Conservation (phyloP, 2,113 vertebrate species). For the Lophius piscatorius region DNA sequence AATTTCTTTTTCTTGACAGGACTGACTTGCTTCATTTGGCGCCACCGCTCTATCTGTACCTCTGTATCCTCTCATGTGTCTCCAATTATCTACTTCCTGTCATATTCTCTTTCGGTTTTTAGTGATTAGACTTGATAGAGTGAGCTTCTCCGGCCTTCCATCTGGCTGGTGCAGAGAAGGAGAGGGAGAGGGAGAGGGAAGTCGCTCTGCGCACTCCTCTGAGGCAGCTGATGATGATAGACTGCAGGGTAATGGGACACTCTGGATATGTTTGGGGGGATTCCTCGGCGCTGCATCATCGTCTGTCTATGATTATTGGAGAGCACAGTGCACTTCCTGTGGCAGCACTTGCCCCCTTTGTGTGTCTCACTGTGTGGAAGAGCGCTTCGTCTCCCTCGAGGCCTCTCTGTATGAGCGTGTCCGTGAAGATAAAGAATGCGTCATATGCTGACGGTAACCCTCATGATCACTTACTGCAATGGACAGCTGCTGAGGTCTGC, state of each 20-base stretch:
- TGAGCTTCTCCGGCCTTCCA: constrained; percentile 10
- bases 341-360: not conserved
- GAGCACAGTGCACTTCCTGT: constrained; percentile 26
- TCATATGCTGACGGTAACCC: constrained; percentile 38
- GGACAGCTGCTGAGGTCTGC: constrained; percentile 57
- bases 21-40: not conserved
- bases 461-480: constrained; percentile 19
- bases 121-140: constrained; percentile 20
- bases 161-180: constrained; percentile 5
- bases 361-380: not conserved
- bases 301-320: constrained; percentile 8
- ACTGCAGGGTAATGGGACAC: constrained; percentile 50
- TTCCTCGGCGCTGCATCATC: constrained; percentile 48
- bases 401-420: constrained; percentile 20
- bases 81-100: not conserved
- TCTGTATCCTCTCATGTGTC: not conserved
- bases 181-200: not conserved
- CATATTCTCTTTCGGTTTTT: not conserved
- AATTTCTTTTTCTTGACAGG: not conserved
- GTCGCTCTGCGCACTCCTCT: constrained; percentile 7
- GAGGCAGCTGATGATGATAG: constrained; percentile 48
- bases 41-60: not conserved
- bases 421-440: constrained; percentile 17
- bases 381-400: not conserved
- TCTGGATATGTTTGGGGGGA: constrained; percentile 18